Conservation (phyloP, 2,888 invertebrate species). For the Phorcus lineatus region DNA sequence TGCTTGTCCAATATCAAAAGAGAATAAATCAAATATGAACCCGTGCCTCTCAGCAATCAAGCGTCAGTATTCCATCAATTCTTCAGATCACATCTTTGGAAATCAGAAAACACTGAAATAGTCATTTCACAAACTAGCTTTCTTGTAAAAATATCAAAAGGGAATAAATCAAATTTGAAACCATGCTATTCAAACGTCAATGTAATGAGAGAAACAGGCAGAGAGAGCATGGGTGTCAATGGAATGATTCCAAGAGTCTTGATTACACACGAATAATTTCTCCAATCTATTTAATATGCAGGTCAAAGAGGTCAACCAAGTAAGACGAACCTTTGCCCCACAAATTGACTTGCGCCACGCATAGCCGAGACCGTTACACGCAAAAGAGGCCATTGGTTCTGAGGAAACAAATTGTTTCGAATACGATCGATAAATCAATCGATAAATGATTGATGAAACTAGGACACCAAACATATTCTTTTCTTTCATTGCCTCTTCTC, state of each 20-base stretch:
- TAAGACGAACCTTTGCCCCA: not conserved
- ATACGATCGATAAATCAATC: conserved; percentile 5
- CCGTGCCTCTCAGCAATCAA: not conserved
- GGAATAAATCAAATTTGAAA: too few relatives aligned
- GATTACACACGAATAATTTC: not conserved
- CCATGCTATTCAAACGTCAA: too few relatives aligned
- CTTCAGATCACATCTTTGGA: too few relatives aligned
- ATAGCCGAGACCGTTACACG: not conserved
- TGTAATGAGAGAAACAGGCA: too few relatives aligned
- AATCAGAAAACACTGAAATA: too few relatives aligned
- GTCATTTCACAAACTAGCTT: too few relatives aligned
- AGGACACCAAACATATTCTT: not conserved
- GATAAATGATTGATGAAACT: not conserved
- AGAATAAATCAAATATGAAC: not conserved
- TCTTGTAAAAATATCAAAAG: too few relatives aligned
- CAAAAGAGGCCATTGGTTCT: not conserved
- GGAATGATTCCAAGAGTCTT: not conserved
- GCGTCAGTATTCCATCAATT: too few relatives aligned
- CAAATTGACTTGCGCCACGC: conserved; percentile 20
- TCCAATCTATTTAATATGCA: conserved; percentile 21
- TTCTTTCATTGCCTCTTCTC: not conserved
- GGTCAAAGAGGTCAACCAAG: not conserved
- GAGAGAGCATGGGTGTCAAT: too few relatives aligned
- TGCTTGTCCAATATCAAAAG: not conserved
- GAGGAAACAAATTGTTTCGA: conserved; percentile 4